Base-by-base conservation (phyloP, 2,113 vertebrate species). In the Myrmecobius fasciatus region DNA sequence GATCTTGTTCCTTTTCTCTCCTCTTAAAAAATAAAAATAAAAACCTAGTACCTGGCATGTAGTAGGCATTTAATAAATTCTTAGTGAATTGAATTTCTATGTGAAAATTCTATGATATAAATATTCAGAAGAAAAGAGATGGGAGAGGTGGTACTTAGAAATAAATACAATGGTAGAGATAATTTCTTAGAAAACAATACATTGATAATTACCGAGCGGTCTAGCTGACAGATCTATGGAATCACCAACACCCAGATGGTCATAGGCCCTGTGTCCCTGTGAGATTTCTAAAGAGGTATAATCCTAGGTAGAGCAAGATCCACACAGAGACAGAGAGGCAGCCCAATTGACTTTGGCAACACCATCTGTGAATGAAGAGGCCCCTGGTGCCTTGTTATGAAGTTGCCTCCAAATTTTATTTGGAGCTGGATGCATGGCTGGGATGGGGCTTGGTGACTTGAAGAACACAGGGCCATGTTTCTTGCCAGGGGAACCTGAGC, bases 121-220 rank as follows among this genome's bases (percentile, higher is more conserved):
- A 43, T 83, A 83, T 83, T 43, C 67, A 83, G n/a, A 43, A 8
- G 67, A 83, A 92, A 92, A 89, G 53, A 88, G 6, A 95, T 31
- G 9, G 52, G 47, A 25, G 53, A 46, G 91, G 92, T 51, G 17
- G 52, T 54, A 36, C 93, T 96, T 95, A 95, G 20, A 52, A 91
- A 83, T 88, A 83, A 60, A 51, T 91, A 83, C 43, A 43, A 60
- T 53, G 93, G 53, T 96, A 94, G 96, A 89, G 17, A 83, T 24
- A 89, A 93, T 91, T 89, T 89, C 53, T 92, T 60, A 96, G 95
- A 95, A 43, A 83, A 96, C 94, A 88, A 94, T 96, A 91, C 75
- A 9, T 28, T 96, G 94, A 95, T 54, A 54, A 89, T 91, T 48
- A 94, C 53, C 47, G 67, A 95, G 75, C 22, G 43, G 83, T 95